Conservation (phyloP, 2,797 vertebrate genomes). For the Microctenopoma steveboyesi region DNA sequence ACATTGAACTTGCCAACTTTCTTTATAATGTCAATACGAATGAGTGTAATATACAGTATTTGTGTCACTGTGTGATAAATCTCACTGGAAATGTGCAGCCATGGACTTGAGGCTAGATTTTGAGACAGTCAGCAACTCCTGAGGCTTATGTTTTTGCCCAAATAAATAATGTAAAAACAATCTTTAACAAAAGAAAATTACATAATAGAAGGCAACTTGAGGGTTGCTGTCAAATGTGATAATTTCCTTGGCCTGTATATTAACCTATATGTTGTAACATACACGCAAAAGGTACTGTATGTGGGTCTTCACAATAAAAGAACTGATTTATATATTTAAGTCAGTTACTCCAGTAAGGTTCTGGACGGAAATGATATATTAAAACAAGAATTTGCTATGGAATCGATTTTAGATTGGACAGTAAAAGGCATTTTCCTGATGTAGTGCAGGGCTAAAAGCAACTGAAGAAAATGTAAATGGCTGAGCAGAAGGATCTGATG, state of each 20-base stretch:
- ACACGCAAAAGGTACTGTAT: not conserved
- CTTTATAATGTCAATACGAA: constrained; percentile 6
- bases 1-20: constrained; percentile 6
- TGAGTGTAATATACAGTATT: not conserved
- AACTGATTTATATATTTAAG: not conserved
- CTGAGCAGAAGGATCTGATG: constrained; percentile 69
- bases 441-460: constrained; percentile 30
- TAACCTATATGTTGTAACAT: not conserved
- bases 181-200: not conserved
- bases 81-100: not conserved
- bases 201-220: not conserved
- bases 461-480: constrained; percentile 57
- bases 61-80: constrained; percentile 14
- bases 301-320: not conserved
- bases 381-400: not conserved
- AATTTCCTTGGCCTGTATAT: not conserved
- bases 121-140: not conserved
- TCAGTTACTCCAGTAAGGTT: not conserved
- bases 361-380: not conserved
- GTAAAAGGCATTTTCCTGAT: constrained; percentile 27
- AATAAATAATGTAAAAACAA: not conserved
- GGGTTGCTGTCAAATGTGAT: not conserved
- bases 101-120: not conserved
- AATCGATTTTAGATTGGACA: constrained; percentile 36
- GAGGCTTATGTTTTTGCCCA: constrained; percentile 7